Conservation (phyloP, 2,113 vertebrate species). For the Leucosticte australis region DNA sequence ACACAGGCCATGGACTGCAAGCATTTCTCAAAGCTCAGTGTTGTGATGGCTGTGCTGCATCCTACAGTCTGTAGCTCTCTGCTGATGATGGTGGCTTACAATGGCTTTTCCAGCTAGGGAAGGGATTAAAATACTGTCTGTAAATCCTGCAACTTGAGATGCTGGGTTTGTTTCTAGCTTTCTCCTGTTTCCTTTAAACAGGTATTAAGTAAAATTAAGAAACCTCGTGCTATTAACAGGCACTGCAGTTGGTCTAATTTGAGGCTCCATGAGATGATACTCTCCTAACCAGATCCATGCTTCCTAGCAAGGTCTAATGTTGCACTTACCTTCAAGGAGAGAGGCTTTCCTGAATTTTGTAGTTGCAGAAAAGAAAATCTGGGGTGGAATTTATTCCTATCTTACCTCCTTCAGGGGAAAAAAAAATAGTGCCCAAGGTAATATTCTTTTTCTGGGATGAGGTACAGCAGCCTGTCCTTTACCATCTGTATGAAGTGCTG, state of each 20-base stretch:
- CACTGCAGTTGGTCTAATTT: neutral
- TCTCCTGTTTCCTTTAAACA: neutral
- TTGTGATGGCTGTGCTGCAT: neutral
- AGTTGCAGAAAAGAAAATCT: neutral
- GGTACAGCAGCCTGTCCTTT: neutral
- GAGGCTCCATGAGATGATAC: rapidly evolving
- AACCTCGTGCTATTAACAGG: neutral
- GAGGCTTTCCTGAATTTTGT: neutral
- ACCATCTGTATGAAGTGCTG: neutral
- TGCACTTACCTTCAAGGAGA: neutral
- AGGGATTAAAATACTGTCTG: neutral
- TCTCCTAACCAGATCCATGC: neutral
- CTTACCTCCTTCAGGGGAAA: neutral
- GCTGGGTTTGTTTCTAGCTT: neutral
- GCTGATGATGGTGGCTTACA: neutral
- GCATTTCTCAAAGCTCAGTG: neutral
- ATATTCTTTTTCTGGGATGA: neutral
- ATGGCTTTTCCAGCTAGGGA: neutral
- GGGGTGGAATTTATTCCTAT: neutral
- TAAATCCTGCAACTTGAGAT: neutral
- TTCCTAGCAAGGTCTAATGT: neutral
- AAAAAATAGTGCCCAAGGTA: neutral
- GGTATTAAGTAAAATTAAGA: neutral
- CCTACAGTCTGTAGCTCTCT: neutral
- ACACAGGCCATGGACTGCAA: rapidly evolving